Evolutionary conservation across 2,888 invertebrate species (phyloP), one percentile per base, ranked within the genome.

Genomic region (Pyrgus malvae): DNA sequence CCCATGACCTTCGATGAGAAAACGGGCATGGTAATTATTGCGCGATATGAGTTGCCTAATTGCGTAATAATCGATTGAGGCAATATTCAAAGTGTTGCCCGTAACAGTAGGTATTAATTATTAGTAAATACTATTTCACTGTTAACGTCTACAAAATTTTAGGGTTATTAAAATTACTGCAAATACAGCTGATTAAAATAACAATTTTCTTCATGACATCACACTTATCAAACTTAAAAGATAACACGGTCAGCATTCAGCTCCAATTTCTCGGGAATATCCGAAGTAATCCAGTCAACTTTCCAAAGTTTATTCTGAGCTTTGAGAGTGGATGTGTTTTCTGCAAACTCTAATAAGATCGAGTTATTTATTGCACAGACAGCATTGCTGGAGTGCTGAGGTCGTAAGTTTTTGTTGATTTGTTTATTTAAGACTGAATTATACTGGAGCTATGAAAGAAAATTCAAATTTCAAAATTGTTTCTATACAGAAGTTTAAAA

Each of bases 291-390:
- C 16, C 48, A 48, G 35, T 37, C 48, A 25, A 48, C 48, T 48
- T 48, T 48, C 16, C 40, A 48, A 37, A 48, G 48, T 48, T 48
- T 48, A 35, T 48, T 48, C 35, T 23, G 35, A 48, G 37, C 48
- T 48, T 25, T 48, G 48, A 37, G 48, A 48, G 48, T n/a, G 48
- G 35, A 37, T 37, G 48, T 48, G 48, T 48, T 35, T 37, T 37
- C 48, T 25, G 14, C 25, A 25, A 25, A 48, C 35, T 48, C 23
- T 25, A 37, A 37, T 48, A 37, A 37, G 23, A 37, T 11, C 48
- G 25, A 35, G 48, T 48, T 48, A 48, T 48, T 48, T 16, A 37
- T 48, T 37, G 48, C 48, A 37, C 11, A 12, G 25, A 48, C 12
- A 25, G 11, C 16, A 11, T 35, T 44, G 19, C 16, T 35, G n/a